These are phyloP conservation scores for Hymenochirus boettgeri DNA, from an alignment of 2,113 vertebrate species.

Conservation along the genomic window DNA sequence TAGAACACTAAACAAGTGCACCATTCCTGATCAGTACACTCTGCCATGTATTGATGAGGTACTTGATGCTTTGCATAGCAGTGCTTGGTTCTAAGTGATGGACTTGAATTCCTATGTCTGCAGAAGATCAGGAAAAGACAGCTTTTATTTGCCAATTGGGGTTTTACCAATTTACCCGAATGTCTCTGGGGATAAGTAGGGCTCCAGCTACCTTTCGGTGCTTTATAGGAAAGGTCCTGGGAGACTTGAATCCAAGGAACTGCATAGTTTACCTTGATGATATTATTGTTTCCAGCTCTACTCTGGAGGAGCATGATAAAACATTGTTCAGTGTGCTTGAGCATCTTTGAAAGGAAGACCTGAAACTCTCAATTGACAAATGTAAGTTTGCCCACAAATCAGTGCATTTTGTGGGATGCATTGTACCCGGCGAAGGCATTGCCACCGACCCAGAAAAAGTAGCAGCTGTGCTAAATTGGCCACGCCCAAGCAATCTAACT, in stretches of 20 bases:
- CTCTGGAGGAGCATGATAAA: conserved; percentile 1
- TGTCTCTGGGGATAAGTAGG: not conserved
- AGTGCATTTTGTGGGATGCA: conserved; percentile 1
- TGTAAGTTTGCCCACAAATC: conserved; percentile 8
- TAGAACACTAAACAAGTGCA: not conserved
- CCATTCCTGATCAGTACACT: not conserved
- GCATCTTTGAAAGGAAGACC: not conserved
- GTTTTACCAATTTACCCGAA: not conserved
- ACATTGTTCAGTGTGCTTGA: not conserved
- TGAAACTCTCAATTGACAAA: conserved; percentile 2
- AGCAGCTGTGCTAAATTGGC: not conserved
- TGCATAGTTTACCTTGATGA: conserved; percentile 3
- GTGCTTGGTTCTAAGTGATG: no score
- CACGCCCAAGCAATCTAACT: not conserved
- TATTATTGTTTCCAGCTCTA: conserved; percentile 1
- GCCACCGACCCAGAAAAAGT: conserved; percentile 1
- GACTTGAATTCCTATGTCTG: no score
- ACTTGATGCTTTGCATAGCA: no score
- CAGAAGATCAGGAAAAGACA: no score
- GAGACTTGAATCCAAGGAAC: conserved; percentile 23
- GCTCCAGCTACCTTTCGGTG: conserved; percentile 2
- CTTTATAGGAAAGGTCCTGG: not conserved
- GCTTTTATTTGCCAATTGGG: no score
- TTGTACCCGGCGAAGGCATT: not conserved
- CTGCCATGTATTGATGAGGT: no score